Base-by-base conservation (phyloP, 1,140 invertebrate species). In the Wiebesia pumilae region DNA sequence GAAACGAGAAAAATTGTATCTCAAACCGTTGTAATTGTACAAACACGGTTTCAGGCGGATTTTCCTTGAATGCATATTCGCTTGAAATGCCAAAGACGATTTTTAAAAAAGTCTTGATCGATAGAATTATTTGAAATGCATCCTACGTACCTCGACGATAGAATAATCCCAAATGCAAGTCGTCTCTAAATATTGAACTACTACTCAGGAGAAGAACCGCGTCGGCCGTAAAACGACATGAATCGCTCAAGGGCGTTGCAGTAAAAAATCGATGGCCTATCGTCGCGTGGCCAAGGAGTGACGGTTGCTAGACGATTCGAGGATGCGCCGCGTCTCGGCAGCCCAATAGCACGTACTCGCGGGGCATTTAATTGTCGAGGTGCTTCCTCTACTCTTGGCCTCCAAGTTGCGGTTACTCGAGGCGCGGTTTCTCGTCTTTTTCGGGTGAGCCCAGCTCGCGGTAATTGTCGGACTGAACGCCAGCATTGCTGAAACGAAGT, bases 391-490 rank as follows among this genome's bases (percentile, higher is more conserved):
- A 62, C 27, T 24, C 58, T 62, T 14, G 24, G 24, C 9, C 14
- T 71, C 9, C 33, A 1, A 2, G 67, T 47, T 47, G 21, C 14
- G 30, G 24, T 1, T n/a, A n/a, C n/a, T n/a, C n/a, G n/a, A n/a
- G n/a, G n/a, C n/a, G n/a, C n/a, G n/a, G n/a, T n/a, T n/a, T n/a
- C n/a, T n/a, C n/a, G n/a, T n/a, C n/a, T 10, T 81, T 71, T 58
- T 88, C 51, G 73, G 73, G 38, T 10, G 69, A 71, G 73, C 54
- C 69, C 84, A 81, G 80, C 81, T 88, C 80, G 71, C 69, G 85
- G 89, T 87, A 89, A 91, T 90, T 91, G 89, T 89, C 88, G 84
- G 87, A 91, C 90, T 91, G 90, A 90, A 89, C 89, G 89, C 85
- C 86, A 85, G 89, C 86, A 85, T 87, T 88, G 89, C 90, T 89